Evolutionary conservation across 2,888 invertebrate genomes (phyloP), one percentile per base, ranked within the genome.

Genomic region (Heliconius aoede): DNA sequence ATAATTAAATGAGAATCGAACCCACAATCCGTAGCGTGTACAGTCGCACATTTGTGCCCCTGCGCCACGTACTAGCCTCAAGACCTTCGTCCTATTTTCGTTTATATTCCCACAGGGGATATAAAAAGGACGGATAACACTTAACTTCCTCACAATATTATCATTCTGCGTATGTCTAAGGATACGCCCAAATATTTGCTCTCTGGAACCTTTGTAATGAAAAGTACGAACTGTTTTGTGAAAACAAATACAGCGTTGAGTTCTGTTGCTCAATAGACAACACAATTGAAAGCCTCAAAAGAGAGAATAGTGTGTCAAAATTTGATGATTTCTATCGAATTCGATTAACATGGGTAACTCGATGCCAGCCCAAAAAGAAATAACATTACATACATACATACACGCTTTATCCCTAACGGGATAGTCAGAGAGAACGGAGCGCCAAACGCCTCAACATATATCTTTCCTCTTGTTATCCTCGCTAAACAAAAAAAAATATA

Each of bases 141-240:
- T 65, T 65, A 65, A 65, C 65, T 65, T 65, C 24, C 65, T 40
- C 36, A 65, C 36, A 65, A 65, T 36, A 65, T 40, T 36, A 65
- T 65, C 36, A 24, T 65, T 65, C 24, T 40, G 40, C 36, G 65
- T 65, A 65, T 65, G 36, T 65, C 36, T 65, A 40, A 26, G 65
- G 36, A 40, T 40, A 36, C 36, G 36, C 24, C 24, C 36, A 65
- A 36, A 24, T 40, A 40, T 65, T 65, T 65, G 36, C 24, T 40
- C 65, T 65, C 40, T 24, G 40, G 36, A 15, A 36, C 15, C 4
- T 26, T 24, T 24, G 13, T 40, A 18, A 36, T 65, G 24, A 65
- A 26, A 40, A 36, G 24, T 24, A 18, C 40, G 36, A 24, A 7
- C 24, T n/a, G 7, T 64, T 3, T 36, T 65, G 24, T 65, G 15